Evolutionary conservation across 1,140 invertebrate genomes (phyloP), one percentile per base, ranked within the genome.

Genomic region (Helicoverpa armigera): DNA sequence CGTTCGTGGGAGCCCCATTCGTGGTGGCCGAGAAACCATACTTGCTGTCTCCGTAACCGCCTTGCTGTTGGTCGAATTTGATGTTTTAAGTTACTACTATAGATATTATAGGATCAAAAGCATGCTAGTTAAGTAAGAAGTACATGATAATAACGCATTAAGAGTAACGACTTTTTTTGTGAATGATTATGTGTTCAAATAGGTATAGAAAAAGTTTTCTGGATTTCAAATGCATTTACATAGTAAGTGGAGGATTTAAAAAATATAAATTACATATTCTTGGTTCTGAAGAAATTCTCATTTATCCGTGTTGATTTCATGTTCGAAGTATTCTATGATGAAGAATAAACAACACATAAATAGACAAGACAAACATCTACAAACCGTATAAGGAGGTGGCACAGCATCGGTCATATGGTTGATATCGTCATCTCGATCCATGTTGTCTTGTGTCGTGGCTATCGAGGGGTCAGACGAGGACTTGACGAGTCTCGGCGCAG

Each of bases 391-490:
- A 78, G 98, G 97, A 82, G 97, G 97, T 89, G 96, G 96, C 82
- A 97, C 96, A 85, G 94, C 90, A 43, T 94, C 92, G 43, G 85
- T 82, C 88, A 93, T 92, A 86, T 95, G 95, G 89, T 95, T 95
- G 89, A 96, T 94, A 84, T 96, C 95, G 86, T 96, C 95, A 85
- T 96, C 96, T 73, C 96, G 92, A 88, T 96, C 96, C 95, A 96
- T 95, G 89, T 96, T 96, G 90, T 96, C 96, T 88, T 96, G 96
- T 81, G 96, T 96, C 78, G 96, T 96, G 65, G 96, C 96, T 90
- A 96, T 96, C 89, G 96, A 96, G 50, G 98, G 98, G 95, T 98
- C 98, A 61, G 98, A 98, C 85, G 97, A 98, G 84, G 98, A 98
- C 90, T 98, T 98, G 84, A 97, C 96, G 87, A 97, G 96, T 89